Conservation (phyloP, 2,113 vertebrate species). For the Amia ocellicauda region DNA sequence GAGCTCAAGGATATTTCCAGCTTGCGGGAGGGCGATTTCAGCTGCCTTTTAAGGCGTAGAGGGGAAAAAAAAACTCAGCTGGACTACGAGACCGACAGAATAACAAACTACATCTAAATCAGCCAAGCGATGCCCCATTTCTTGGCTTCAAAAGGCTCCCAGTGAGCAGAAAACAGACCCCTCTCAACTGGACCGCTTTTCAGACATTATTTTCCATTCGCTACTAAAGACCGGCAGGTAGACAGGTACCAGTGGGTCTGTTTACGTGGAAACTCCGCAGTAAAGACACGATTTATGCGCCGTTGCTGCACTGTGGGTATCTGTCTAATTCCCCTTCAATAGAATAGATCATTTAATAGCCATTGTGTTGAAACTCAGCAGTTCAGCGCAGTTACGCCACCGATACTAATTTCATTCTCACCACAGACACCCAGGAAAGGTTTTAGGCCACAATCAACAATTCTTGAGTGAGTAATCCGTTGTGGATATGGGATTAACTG, state of each 20-base stretch:
- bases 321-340: neutral
- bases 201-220: constrained; percentile 3
- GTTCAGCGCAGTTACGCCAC: neutral
- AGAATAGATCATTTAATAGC: neutral
- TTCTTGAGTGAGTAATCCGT: too few relatives aligned
- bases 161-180: neutral
- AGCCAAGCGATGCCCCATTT: neutral
- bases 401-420: neutral
- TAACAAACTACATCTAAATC: neutral
- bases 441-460: neutral
- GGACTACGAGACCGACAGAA: neutral
- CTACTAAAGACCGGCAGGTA: neutral
- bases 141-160: neutral
- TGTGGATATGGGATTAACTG: too few relatives aligned
- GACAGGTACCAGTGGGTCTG: neutral
- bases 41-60: neutral
- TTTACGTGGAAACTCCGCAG: neutral
- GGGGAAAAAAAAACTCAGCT: neutral
- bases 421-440: neutral
- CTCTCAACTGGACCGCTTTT: neutral
- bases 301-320: too few relatives aligned
- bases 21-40: neutral
- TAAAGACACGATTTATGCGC: constrained; percentile 6
- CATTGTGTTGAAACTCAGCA: neutral
- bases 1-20: neutral